Evolutionary conservation across 2,888 invertebrate genomes (phyloP).

Genomic region (Phengaris alcon): DNA sequence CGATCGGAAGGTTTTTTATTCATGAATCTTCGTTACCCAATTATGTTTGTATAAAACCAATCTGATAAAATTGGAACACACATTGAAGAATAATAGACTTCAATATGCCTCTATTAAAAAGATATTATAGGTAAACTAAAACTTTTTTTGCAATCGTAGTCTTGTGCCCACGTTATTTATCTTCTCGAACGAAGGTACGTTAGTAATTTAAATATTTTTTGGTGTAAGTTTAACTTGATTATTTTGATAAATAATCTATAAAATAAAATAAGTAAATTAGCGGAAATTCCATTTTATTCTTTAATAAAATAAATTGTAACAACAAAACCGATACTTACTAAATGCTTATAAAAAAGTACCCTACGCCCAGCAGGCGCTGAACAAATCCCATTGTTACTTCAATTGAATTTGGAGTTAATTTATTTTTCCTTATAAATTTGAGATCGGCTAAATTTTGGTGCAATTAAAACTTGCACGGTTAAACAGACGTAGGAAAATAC

Average conservation of each 20-base stretch:
- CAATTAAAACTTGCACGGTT: slow-evolving; percentile 74
- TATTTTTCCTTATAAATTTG: neutral
- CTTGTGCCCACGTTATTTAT: too few species aligned
- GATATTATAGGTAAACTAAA: neutral
- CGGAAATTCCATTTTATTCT: neutral
- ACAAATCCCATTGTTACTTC: neutral
- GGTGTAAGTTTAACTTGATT: neutral
- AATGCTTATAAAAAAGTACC: neutral
- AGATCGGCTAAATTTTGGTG: slow-evolving; percentile 46
- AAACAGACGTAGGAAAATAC: slow-evolving; percentile 66
- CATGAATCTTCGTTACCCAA: neutral
- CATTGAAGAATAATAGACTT: neutral
- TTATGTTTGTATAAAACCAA: neutral
- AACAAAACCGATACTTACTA: neutral
- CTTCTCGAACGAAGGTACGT: too few species aligned
- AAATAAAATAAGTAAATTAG: too few species aligned
- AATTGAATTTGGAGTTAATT: slow-evolving; percentile 24
- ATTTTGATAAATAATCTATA: too few species aligned
- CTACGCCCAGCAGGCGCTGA: neutral
- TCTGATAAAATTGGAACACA: neutral
- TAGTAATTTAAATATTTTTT: too few species aligned
- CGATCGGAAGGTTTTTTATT: neutral
- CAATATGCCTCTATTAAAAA: neutral
- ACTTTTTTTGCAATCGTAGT: neutral
- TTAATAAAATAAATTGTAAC: neutral